These are phyloP conservation scores for Aporophyla nigra DNA, from an alignment of 2,888 invertebrate genomes.

Conservation along the genomic window DNA sequence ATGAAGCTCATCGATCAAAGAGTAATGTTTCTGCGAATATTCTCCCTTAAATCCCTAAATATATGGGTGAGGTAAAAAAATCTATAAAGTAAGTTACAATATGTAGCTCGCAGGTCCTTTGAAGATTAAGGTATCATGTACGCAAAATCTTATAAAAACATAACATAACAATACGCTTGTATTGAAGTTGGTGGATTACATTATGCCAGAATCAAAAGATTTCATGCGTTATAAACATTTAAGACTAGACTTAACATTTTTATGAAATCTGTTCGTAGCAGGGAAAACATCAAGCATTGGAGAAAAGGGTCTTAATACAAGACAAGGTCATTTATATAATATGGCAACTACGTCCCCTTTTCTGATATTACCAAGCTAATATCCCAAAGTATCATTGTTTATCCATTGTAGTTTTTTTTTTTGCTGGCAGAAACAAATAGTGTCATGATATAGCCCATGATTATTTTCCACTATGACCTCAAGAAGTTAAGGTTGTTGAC, in stretches of 20 bases:
- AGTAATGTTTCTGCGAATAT: slow-evolving; percentile 35
- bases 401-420: not conserved
- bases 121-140: not conserved
- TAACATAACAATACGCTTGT: no score
- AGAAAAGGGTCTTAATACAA: not conserved
- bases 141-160: not conserved
- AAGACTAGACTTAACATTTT: no score
- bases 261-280: not conserved
- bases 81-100: not conserved
- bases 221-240: not conserved
- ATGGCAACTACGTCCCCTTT: not conserved
- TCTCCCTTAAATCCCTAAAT: slow-evolving; percentile 25
- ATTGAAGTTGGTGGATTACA: no score
- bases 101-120: not conserved
- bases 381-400: not conserved
- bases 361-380: not conserved
- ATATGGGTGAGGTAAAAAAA: not conserved
- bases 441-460: not conserved
- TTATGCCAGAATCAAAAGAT: not conserved
- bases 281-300: no score
- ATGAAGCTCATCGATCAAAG: slow-evolving; percentile 51
- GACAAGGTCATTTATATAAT: not conserved
- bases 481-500: not conserved
- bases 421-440: not conserved
- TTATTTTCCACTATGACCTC: not conserved